These are phyloP conservation scores for Bothrops jararaca DNA, from an alignment of 2,113 vertebrate species.

Conservation along the genomic window DNA sequence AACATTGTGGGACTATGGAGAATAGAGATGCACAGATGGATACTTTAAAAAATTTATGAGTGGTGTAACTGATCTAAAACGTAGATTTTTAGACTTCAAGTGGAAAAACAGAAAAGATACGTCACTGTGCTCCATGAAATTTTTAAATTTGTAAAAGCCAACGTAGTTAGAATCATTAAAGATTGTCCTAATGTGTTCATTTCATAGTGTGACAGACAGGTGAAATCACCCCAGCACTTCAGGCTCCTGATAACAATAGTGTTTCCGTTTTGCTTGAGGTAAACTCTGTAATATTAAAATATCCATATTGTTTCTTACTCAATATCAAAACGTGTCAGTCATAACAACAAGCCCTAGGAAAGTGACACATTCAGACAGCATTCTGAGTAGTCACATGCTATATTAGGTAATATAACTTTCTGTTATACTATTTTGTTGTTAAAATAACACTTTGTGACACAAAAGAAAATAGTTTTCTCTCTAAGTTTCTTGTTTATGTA, in stretches of 20 bases:
- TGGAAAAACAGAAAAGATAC: conserved; percentile 65
- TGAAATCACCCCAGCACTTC: conserved; percentile 68
- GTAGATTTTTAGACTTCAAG: conserved; percentile 79
- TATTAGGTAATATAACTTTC: conserved; percentile 67
- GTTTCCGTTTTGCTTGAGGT: conserved; percentile 72
- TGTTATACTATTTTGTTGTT: conserved; percentile 68
- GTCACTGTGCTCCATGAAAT: conserved; percentile 60
- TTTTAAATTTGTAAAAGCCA: conserved; percentile 60
- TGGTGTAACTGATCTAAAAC: conserved; percentile 80
- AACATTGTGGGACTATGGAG: conserved; percentile 75
- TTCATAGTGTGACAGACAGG: conserved; percentile 64
- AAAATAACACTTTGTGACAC: conserved; percentile 63
- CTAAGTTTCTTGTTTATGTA: conserved; percentile 53
- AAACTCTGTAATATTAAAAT: conserved; percentile 75
- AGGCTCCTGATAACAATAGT: conserved; percentile 76
- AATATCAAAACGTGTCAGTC: conserved; percentile 80
- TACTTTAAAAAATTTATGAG: conserved; percentile 90
- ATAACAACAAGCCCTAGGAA: conserved; percentile 70
- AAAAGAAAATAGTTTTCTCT: conserved; percentile 53
- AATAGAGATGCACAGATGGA: conserved; percentile 83
- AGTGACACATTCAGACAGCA: conserved; percentile 57
- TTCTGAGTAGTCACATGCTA: conserved; percentile 60
- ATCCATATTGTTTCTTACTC: conserved; percentile 80
- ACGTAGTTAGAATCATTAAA: conserved; percentile 62
- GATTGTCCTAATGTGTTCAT: conserved; percentile 67